Base-by-base conservation (phyloP, 2,888 invertebrate species). In the Ophion slaviceki region DNA sequence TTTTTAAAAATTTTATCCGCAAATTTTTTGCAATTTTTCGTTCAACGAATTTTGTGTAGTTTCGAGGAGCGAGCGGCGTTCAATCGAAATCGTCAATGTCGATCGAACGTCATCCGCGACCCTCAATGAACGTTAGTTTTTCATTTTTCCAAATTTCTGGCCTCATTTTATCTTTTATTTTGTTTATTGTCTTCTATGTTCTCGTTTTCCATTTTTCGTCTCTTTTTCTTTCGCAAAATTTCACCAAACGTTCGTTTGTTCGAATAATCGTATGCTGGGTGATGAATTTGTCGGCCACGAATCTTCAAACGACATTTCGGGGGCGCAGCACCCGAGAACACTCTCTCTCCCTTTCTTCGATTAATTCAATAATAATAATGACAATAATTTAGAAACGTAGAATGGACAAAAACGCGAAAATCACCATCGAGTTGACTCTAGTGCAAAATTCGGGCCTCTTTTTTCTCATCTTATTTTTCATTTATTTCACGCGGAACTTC, bases 211-310 rank as follows among this genome's bases (percentile, higher is more conserved):
- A 1, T 17, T 36, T 40, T 28, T 28, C 17, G 7, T 7, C 8
- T 7, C 20, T 17, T 64, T 75, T 20, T 36, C 59, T 28, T n/a
- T 36, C 72, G 53, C 17, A 72, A 61, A 76, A 75, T 80, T 76
- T 76, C 66, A 67, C 71, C 67, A 80, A 85, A 61, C 64, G 75
- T 76, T 45, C 79, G 75, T 66, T 84, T 45, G 47, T 78, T 78
- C 78, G 62, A 75, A 40, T 4, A 68, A 32, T 74, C 28, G 32
- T 59, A 36, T 47, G 61, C 28, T 40, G 40, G 40, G 40, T 7
- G 32, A 14, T 24, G 53, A 14, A 53, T 2, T 53, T 53, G 14
- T 17, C 1, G 17, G 5, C 53, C 53, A 5, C 53, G 53, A 17
- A 14, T 53, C 17, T 53, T 4, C 53, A 5, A 5, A 53, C 14